Evolutionary conservation across 2,797 vertebrate genomes (phyloP).

Genomic region (Cirrhinus molitorella): DNA sequence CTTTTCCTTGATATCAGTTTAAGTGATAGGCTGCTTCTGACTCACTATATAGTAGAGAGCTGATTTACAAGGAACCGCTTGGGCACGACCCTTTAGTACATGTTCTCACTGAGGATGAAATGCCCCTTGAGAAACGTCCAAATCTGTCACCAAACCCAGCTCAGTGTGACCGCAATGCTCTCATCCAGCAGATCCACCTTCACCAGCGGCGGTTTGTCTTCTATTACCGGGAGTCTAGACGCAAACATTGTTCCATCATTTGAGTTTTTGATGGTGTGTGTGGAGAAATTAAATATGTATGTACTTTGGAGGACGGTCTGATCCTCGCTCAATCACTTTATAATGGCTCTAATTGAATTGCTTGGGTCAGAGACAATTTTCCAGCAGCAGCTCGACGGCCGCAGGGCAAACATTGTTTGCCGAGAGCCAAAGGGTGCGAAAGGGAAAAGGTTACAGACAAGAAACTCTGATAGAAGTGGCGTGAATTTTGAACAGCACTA

Average conservation of each 20-base stretch:
- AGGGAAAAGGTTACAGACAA: constrained; percentile 48
- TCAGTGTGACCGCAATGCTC: background rate
- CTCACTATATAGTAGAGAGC: background rate
- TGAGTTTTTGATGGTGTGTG: constrained; percentile 52
- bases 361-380: constrained; percentile 57
- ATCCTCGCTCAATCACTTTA: constrained; percentile 54
- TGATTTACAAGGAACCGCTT: background rate
- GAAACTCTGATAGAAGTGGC: constrained; percentile 49
- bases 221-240: constrained; percentile 40
- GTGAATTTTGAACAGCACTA: constrained; percentile 17
- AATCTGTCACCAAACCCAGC: background rate
- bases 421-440: constrained; percentile 36
- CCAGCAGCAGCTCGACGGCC: constrained; percentile 20
- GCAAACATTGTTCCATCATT: constrained; percentile 55
- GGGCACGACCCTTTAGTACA: background rate
- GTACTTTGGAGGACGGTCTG: constrained; percentile 58
- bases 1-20: too few species aligned
- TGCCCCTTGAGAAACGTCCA: background rate
- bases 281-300: constrained; percentile 61
- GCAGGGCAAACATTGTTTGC: constrained; percentile 55
- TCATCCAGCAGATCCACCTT: background rate
- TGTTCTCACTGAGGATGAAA: background rate
- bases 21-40: too few species aligned
- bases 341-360: constrained; percentile 55
- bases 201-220: constrained; percentile 14